phyloP scores from a whole-genome alignment of 2,797 vertebrate species.

The Notolabrus celidotus region DNA sequence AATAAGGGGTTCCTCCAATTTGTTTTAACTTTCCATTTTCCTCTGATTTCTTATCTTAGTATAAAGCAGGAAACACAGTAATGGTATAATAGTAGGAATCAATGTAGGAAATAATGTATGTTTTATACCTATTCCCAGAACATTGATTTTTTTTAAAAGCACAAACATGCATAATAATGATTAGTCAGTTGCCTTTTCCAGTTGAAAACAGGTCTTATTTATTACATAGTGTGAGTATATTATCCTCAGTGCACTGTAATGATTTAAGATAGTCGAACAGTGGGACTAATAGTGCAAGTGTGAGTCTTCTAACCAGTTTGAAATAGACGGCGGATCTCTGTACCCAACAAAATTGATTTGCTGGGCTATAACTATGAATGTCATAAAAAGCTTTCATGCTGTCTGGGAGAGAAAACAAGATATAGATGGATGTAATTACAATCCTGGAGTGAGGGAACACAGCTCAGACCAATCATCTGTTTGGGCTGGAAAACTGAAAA shows the following conservation, averaged over 20 bases:
- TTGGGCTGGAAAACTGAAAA: conserved; percentile 7
- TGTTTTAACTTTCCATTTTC: too few species aligned
- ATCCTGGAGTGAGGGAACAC: conserved; percentile 20
- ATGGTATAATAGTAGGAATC: too few species aligned
- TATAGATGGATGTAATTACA: conserved; percentile 59
- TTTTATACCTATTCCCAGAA: too few species aligned
- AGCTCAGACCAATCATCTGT: conserved; percentile 14
- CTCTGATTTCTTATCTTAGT: too few species aligned
- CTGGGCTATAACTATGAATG: conserved; percentile 42
- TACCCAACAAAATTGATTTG: conserved; percentile 46
- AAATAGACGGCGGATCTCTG: conserved; percentile 22
- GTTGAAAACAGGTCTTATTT: too few species aligned
- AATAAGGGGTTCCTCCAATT: too few species aligned
- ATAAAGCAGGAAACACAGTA: too few species aligned
- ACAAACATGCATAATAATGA: too few species aligned
- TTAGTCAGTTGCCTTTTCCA: too few species aligned
- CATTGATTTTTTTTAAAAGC: too few species aligned
- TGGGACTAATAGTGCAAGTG: background rate
- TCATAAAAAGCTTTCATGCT: conserved; percentile 39
- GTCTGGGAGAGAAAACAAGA: conserved; percentile 53
- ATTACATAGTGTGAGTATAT: too few species aligned
- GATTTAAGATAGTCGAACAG: background rate
- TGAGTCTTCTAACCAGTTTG: conserved; percentile 27
- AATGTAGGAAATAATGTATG: too few species aligned
- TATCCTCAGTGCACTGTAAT: background rate